phyloP scores from a whole-genome alignment of 92 coral and sea anemone genomes.

The Porites evermanni region DNA sequence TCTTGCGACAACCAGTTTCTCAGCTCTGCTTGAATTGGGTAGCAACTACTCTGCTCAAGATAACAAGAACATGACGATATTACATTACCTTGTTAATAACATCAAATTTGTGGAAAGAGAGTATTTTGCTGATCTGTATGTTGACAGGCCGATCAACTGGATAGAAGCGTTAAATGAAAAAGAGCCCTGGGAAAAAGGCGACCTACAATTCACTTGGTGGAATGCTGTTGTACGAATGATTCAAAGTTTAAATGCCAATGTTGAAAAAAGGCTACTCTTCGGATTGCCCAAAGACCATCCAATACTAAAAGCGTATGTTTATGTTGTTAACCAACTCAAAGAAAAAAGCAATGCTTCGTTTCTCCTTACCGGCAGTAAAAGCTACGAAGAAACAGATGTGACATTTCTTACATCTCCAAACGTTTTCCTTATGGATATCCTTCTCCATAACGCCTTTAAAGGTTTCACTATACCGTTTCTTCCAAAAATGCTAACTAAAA shows the following conservation, averaged over 20 bases:
- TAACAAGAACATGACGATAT: conserved; percentile 5
- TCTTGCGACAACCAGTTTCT: conserved; percentile 1
- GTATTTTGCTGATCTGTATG: conserved; percentile 48
- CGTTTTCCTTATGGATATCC: neutral
- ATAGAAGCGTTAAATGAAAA: conserved; percentile 1
- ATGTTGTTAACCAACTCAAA: neutral
- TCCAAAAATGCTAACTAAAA: neutral
- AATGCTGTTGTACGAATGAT: conserved; percentile 1
- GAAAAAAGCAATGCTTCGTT: neutral
- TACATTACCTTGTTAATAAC: conserved; percentile 36
- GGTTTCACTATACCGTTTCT: neutral
- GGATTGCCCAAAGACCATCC: neutral
- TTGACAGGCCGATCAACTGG: conserved; percentile 23
- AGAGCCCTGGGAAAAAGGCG: neutral
- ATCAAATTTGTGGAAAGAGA: neutral
- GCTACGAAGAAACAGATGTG: neutral
- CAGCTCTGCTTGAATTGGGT: conserved; percentile 25
- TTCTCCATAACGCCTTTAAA: neutral
- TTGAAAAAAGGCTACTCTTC: neutral
- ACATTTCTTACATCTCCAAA: neutral
- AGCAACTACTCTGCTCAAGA: conserved; percentile 17
- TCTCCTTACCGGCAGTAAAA: conserved; percentile 1
- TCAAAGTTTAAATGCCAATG: neutral
- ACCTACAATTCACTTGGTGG: conserved; percentile 1
- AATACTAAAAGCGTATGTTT: neutral